A percentile compares a stretch with the other conserved stretches of the same genome.
These are phyloP conservation scores for Nematolebias whitei DNA, from an alignment of 2,113 vertebrate genomes.

Conservation along the genomic window DNA sequence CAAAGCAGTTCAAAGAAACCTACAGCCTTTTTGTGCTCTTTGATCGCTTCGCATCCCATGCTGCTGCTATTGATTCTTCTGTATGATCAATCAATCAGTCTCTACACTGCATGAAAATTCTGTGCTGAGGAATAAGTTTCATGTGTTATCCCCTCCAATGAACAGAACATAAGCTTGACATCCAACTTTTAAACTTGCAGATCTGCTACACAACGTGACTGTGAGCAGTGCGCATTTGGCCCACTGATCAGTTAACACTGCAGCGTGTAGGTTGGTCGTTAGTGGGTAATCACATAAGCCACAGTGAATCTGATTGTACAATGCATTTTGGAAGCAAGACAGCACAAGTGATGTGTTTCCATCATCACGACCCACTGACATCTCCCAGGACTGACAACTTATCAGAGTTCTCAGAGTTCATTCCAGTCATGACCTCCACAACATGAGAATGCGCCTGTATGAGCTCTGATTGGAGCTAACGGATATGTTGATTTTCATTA, in stretches of 20 bases:
- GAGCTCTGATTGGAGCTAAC: conserved; percentile 15
- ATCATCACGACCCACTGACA: conserved; percentile 50
- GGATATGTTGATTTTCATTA: conserved; percentile 15
- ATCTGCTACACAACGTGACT: conserved; percentile 14
- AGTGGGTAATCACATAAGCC: conserved; percentile 55
- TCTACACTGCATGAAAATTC: conserved; percentile 29
- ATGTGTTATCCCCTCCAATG: conserved; percentile 13
- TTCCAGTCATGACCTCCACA: conserved; percentile 35
- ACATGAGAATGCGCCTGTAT: conserved; percentile 1
- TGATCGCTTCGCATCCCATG: conserved; percentile 37
- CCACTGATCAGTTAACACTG: conserved; percentile 9
- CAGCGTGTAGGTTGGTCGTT: conserved; percentile 49
- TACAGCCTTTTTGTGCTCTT: conserved; percentile 53
- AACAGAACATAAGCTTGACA: conserved; percentile 5
- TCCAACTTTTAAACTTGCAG: conserved; percentile 4
- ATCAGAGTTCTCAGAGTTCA: conserved; percentile 18
- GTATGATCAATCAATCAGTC: conserved; percentile 17
- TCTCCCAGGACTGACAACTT: conserved; percentile 19
- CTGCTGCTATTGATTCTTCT: conserved; percentile 51
- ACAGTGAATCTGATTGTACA: conserved; percentile 36
- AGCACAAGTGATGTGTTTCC: conserved; percentile 38
- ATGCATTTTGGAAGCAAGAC: conserved; percentile 42
- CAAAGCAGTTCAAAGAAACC: conserved; percentile 53
- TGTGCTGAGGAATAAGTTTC: conserved; percentile 32
- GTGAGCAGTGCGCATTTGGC: conserved; percentile 10